Conservation (phyloP, 2,888 invertebrate species). For the Amiota communis region DNA sequence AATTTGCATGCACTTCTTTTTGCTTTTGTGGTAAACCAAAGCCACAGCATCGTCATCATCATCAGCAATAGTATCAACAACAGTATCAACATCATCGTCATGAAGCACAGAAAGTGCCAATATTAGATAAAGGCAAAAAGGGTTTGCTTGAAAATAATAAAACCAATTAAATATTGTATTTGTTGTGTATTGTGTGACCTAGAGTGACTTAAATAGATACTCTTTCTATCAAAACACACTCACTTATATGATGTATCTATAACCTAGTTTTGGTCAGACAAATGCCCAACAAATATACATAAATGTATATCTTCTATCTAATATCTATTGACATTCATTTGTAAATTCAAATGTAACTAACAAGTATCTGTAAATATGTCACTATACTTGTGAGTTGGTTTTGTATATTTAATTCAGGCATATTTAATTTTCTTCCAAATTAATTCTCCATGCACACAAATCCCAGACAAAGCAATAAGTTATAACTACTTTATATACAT, state of each 20-base stretch:
- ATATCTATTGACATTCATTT: constrained; percentile 15
- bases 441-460: constrained; percentile 38
- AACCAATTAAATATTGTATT: constrained; percentile 51
- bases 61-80: constrained; percentile 1
- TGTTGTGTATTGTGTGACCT: constrained; percentile 53
- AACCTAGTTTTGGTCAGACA: constrained; percentile 40
- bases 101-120: constrained; percentile 34
- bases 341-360: background rate
- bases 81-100: too few relatives aligned
- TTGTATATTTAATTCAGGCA: constrained; percentile 46
- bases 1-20: background rate
- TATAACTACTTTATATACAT: too few relatives aligned
- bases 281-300: background rate
- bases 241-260: background rate
- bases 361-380: constrained; percentile 11
- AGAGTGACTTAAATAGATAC: constrained; percentile 43
- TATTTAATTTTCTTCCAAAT: constrained; percentile 50
- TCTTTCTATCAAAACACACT: background rate
- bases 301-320: too few relatives aligned
- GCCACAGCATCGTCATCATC: too few relatives aligned
- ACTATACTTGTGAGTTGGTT: constrained; percentile 37
- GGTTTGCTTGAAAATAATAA: background rate
- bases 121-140: background rate
- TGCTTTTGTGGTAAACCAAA: too few relatives aligned
- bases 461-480: too few relatives aligned